Evolutionary conservation across 2,888 invertebrate genomes (phyloP), one percentile per base, ranked within the genome.

Genomic region (Leucania comma): DNA sequence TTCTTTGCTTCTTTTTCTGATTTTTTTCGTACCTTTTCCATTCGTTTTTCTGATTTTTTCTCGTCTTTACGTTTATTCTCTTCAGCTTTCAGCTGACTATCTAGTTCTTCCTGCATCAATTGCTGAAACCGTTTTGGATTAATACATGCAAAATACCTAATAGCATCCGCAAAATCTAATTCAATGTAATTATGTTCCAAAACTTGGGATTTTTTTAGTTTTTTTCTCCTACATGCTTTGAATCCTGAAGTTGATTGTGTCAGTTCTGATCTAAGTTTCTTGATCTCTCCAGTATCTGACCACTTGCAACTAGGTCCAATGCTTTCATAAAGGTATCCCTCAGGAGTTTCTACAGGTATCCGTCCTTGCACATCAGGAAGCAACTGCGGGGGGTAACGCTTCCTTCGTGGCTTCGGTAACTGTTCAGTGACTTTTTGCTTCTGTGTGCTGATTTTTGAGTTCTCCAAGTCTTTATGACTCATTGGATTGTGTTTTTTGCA

Each of bases 71-170:
- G 3, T 24, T 64, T 56, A 10, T 20, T 1, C 5, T 50, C 12
- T 2, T 69, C 54, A 22, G 46, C 53, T 22, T 38, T 46, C 1
- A 38, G 35, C 38, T 62, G 62, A 8, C 17, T 56, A 3, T 63
- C 24, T 50, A 64, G 20, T 54, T 35, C 67, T 10, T 66, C 67
- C 29, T 38, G 26, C 58, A 72, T 74, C 42, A 66, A 53, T 46
- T 54, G 57, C 9, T 14, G 51, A 9, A 74, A 72, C 26, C 29
- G 26, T 24, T 24, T n/a, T 12, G 75, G 75, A 66, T 72, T 72
- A 26, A 72, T 20, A 14, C 2, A 10, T 14, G 75, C 72, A 58
- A 66, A 66, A 22, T 29, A 66, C 10, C 75, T 58, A 17, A 74
- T 38, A 12, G 66, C 66, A 3, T 66, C 51, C 29, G n/a, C 72